phyloP scores from a whole-genome alignment of 2,113 vertebrate genomes.

The Daboia siamensis region DNA sequence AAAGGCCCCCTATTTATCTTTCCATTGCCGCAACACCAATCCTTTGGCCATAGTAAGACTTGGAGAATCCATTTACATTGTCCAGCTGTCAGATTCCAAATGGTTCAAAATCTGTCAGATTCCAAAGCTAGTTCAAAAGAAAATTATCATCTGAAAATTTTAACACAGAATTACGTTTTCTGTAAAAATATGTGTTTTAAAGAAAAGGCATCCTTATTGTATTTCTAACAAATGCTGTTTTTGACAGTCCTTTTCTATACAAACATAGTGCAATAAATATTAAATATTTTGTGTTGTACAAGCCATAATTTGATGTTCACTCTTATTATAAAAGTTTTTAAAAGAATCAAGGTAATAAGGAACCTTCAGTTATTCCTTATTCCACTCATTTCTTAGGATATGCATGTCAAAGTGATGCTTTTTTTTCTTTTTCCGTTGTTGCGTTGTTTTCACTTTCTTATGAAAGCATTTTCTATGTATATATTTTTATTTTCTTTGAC shows the following conservation, averaged over 20 bases:
- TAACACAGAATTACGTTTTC: background rate
- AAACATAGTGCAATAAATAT: background rate
- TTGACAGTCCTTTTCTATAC: background rate
- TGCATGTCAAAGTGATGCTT: background rate
- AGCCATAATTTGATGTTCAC: background rate
- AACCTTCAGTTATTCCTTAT: background rate
- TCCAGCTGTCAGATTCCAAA: background rate
- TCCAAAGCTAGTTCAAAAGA: background rate
- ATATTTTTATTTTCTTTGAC: background rate
- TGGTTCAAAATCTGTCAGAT: background rate
- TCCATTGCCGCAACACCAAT: background rate
- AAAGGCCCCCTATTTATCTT: background rate
- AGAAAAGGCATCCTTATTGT: background rate
- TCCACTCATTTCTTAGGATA: background rate
- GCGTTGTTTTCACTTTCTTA: background rate
- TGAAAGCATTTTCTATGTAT: background rate
- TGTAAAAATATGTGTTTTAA: background rate
- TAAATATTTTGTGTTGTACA: background rate
- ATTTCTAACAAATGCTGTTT: background rate
- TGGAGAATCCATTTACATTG: background rate
- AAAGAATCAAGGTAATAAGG: background rate
- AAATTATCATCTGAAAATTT: background rate
- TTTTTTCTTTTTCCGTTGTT: background rate
- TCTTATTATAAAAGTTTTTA: background rate
- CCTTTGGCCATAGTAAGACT: background rate